Evolutionary conservation across 2,797 vertebrate species (phyloP).

Genomic region (Amblyraja radiata): DNA sequence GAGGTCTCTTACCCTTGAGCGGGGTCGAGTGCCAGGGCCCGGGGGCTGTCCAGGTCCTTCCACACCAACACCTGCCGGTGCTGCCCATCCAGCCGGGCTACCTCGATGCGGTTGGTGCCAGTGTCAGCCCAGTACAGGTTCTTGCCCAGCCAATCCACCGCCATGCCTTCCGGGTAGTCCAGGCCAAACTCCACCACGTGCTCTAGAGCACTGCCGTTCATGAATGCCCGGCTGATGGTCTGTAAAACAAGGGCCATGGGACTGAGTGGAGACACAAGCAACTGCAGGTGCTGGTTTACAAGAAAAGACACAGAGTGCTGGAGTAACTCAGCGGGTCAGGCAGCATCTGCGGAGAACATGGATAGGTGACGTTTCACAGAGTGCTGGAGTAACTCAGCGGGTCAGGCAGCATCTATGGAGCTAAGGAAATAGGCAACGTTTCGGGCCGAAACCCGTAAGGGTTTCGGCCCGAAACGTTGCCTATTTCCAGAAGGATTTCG

Average conservation of each 20-base stretch:
- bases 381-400: no score
- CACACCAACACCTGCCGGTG: constrained; percentile 93
- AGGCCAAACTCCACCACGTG: constrained; percentile 91
- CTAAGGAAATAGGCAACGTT: no score
- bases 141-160: constrained; percentile 95
- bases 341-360: no score
- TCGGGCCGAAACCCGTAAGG: no score
- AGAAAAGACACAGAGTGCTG: no score
- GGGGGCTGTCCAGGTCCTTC: constrained; percentile 93
- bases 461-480: no score
- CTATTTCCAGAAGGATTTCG: no score
- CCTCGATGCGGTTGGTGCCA: constrained; percentile 91
- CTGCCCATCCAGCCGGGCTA: constrained; percentile 88
- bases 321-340: no score
- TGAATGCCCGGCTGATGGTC: constrained; percentile 95
- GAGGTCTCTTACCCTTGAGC: constrained; percentile 74
- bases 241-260: constrained; percentile 48
- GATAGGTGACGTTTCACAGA: no score
- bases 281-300: no score
- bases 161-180: constrained; percentile 96
- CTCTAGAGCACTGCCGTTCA: constrained; percentile 91
- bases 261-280: no score
- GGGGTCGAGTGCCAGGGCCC: constrained; percentile 84
- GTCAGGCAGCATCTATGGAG: no score
- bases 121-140: constrained; percentile 98